Evolutionary conservation across 2,888 invertebrate genomes (phyloP), one percentile per base, ranked within the genome.

Genomic region (Drosophila melanosoma): DNA sequence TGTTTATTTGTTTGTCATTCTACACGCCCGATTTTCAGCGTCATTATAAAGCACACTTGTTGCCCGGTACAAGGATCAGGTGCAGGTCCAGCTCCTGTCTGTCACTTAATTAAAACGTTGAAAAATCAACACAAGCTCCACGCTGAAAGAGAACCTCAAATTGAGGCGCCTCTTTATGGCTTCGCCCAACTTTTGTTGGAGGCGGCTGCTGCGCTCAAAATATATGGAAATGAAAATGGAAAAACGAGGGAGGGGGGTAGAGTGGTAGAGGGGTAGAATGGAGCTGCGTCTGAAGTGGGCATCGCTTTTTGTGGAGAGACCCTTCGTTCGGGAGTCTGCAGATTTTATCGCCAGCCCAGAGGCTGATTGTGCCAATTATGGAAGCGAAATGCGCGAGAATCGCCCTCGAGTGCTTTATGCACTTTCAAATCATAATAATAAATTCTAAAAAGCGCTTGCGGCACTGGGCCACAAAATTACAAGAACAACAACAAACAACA

Each of bases 341-440:
- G 84, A 84, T 85, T 89, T 85, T 85, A 85, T 87, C 89, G 86
- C 74, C 60, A 76, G 79, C 89, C 84, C 81, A 83, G 79, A 82
- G 81, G 83, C 88, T 87, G 87, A 87, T 87, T 87, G 90, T 88
- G 90, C 87, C 87, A 87, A 87, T 87, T 87, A 87, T 86, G 77
- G 75, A 45, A 76, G 69, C 81, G 79, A 86, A 87, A 83, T 88
- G 89, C 86, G 87, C 90, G 79, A 83, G 76, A 86, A 79, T 83
- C 77, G 77, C 89, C 83, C 89, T 81, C 90, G 61, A 90, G 90
- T 86, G 89, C 76, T 90, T 89, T 87, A 81, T 86, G 89, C 90
- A 88, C 90, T 87, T 83, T 90, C 89, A 88, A 87, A 87, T 90
- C 90, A 86, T 85, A 86, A 87, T 87, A 90, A 85, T 87, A 90